These are phyloP conservation scores for Crioceris asparagi DNA, from an alignment of 2,888 invertebrate species.

Conservation along the genomic window DNA sequence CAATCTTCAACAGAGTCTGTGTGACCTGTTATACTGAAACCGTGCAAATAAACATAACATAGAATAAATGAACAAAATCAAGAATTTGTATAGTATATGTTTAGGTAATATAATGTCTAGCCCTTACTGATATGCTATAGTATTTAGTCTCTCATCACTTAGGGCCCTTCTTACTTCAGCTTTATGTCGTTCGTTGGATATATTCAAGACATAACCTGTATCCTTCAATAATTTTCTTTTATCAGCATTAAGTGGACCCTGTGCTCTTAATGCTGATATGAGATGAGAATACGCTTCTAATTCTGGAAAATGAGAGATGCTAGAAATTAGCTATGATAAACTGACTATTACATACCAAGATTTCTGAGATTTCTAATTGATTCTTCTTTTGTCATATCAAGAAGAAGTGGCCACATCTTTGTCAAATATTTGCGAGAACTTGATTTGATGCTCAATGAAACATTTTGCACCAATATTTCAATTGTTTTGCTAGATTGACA, in stretches of 20 bases:
- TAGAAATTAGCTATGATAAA: not conserved
- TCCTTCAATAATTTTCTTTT: conserved; percentile 78
- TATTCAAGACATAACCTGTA: conserved; percentile 70
- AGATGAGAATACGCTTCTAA: conserved; percentile 85
- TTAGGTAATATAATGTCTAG: not conserved
- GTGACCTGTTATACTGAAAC: conserved; percentile 51
- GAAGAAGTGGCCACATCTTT: conserved; percentile 56
- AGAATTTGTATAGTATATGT: not conserved
- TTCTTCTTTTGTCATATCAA: conserved; percentile 82
- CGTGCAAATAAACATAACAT: not conserved
- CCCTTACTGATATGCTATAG: conserved; percentile 82
- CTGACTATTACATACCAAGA: conserved; percentile 51
- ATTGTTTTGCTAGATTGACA: conserved; percentile 2
- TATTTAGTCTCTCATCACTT: conserved; percentile 80
- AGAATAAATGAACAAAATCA: not conserved
- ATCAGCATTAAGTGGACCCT: conserved; percentile 75
- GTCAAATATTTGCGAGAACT: not conserved
- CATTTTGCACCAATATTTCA: not conserved
- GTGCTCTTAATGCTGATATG: conserved; percentile 84
- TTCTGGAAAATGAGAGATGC: conserved; percentile 44
- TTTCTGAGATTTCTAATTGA: conserved; percentile 78
- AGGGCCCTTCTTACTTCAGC: conserved; percentile 86
- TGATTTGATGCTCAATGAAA: not conserved
- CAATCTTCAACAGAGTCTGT: conserved; percentile 60
- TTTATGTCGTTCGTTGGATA: conserved; percentile 82